Conservation (phyloP, 2,113 vertebrate species). For the Passer montanus region DNA sequence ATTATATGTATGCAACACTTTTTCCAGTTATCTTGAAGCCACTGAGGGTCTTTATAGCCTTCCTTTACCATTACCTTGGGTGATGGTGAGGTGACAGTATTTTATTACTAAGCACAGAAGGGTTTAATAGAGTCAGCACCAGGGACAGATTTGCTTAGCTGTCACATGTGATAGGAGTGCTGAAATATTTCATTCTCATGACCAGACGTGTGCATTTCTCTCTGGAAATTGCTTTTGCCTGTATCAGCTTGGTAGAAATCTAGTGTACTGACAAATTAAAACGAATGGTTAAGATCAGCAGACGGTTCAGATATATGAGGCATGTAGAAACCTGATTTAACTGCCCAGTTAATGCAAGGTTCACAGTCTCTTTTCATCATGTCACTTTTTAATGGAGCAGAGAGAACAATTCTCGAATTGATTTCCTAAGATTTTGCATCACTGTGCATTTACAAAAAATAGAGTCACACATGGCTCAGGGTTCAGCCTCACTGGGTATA, state of each 20-base stretch:
- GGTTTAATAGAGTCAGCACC: conserved; percentile 17
- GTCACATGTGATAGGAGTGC: background rate
- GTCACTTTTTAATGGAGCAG: conserved; percentile 5
- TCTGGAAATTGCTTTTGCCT: background rate
- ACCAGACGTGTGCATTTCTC: background rate
- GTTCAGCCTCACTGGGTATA: background rate
- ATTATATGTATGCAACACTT: background rate
- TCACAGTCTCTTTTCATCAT: conserved; percentile 3
- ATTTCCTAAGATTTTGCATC: background rate
- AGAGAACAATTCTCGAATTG: background rate
- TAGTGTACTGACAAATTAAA: background rate
- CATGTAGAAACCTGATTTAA: background rate
- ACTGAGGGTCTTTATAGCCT: background rate
- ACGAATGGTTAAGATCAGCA: background rate
- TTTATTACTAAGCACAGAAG: background rate
- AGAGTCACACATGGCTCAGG: background rate
- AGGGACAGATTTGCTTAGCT: conserved; percentile 32
- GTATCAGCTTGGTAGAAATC: background rate
- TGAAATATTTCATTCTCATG: conserved; percentile 24
- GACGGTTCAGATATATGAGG: background rate
- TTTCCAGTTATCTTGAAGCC: background rate
- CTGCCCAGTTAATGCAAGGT: background rate
- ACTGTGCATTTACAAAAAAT: background rate
- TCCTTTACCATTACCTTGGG: background rate
- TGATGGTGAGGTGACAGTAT: background rate